phyloP scores from a whole-genome alignment of 2,113 vertebrate genomes.

The Fregata magnificens region DNA sequence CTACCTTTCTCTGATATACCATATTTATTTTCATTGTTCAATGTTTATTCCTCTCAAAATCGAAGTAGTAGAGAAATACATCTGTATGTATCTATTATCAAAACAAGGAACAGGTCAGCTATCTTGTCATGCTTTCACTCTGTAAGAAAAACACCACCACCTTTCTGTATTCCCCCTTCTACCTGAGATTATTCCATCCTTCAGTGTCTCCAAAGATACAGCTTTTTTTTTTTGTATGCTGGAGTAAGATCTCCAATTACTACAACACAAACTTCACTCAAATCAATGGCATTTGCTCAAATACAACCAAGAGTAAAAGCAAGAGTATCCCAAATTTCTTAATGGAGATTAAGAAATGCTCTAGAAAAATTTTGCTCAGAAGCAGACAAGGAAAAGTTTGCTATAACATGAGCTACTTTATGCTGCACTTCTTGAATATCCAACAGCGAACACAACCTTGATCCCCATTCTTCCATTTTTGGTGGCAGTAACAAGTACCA shows the following conservation, averaged over 20 bases:
- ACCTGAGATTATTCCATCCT: background rate
- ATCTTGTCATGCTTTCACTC: background rate
- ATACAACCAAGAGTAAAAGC: background rate
- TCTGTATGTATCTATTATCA: background rate
- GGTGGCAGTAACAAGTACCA: background rate
- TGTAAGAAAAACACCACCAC: background rate
- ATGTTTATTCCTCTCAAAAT: background rate
- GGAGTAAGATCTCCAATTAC: background rate
- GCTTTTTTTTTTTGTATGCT: background rate
- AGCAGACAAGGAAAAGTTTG: background rate
- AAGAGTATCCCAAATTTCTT: background rate
- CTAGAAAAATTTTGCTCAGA: background rate
- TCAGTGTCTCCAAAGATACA: background rate
- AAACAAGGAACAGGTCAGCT: background rate
- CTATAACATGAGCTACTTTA: background rate
- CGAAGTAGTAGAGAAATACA: background rate
- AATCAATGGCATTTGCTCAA: background rate
- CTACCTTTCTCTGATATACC: background rate
- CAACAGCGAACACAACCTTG: background rate
- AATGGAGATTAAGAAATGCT: background rate
- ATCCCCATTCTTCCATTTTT: background rate
- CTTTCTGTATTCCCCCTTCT: background rate
- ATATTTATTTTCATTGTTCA: background rate
- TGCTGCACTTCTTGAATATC: background rate
- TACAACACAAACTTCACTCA: background rate